A percentile compares a stretch with the other conserved stretches of the same genome.
These are phyloP conservation scores for Sinotaia quadrata DNA, from an alignment of 2,888 invertebrate genomes.

Conservation along the genomic window DNA sequence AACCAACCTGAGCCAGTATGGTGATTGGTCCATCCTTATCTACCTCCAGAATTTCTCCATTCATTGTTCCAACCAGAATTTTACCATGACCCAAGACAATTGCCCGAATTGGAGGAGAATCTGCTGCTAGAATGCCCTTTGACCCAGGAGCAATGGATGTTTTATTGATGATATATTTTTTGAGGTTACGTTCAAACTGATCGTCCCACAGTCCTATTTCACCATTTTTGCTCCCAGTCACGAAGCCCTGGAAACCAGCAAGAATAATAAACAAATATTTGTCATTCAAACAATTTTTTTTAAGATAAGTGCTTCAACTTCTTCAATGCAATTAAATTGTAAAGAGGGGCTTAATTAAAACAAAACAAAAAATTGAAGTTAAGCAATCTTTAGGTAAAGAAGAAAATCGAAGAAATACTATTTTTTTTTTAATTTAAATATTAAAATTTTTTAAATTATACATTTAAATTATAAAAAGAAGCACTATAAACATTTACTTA, in stretches of 20 bases:
- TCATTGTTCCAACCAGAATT: constrained; percentile 72
- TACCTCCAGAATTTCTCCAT: constrained; percentile 72
- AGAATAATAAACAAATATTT: too few relatives aligned
- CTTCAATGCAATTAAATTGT: too few relatives aligned
- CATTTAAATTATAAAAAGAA: too few relatives aligned
- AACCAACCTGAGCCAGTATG: constrained; percentile 70
- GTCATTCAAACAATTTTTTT: too few relatives aligned
- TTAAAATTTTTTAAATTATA: too few relatives aligned
- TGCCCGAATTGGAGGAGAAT: constrained; percentile 68
- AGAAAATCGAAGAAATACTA: too few relatives aligned
- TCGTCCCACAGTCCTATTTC: constrained; percentile 72
- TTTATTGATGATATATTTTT: constrained; percentile 70
- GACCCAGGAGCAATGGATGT: constrained; percentile 59
- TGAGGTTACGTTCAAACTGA: constrained; percentile 70
- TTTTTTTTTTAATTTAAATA: too few relatives aligned
- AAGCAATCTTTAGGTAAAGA: too few relatives aligned
- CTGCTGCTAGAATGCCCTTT: constrained; percentile 61
- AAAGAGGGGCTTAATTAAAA: too few relatives aligned
- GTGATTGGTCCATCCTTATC: constrained; percentile 70
- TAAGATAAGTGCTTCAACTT: too few relatives aligned
- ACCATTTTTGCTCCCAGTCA: constrained; percentile 74
- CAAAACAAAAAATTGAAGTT: too few relatives aligned
- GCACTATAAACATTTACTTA: neutral
- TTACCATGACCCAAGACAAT: constrained; percentile 71
- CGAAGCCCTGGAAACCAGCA: constrained; percentile 67